A percentile compares a stretch with the other conserved stretches of the same genome.
Evolutionary conservation across 2,797 vertebrate species (phyloP).

Genomic region (Stomatorhinus walkeri): DNA sequence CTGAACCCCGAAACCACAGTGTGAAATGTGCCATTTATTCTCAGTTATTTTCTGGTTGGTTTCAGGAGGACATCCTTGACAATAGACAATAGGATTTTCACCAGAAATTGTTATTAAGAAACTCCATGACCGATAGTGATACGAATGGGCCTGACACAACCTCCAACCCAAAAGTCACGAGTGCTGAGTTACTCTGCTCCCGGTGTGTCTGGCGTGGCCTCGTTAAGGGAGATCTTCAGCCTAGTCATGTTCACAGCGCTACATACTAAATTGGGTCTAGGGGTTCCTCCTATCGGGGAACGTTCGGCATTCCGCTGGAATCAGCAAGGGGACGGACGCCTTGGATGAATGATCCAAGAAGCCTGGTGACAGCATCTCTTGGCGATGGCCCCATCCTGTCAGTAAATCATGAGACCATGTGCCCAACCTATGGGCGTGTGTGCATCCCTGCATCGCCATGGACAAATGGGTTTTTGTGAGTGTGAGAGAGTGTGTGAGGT

Average conservation of each 20-base stretch:
- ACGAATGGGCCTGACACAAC: background rate
- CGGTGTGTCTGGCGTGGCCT: background rate
- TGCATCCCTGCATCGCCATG: background rate
- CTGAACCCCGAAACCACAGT: background rate
- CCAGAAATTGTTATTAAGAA: background rate
- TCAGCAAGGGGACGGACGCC: background rate
- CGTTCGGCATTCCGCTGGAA: background rate
- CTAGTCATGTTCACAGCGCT: background rate
- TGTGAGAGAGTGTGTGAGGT: background rate
- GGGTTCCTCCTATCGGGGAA: background rate
- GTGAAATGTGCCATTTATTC: background rate
- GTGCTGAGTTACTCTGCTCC: background rate
- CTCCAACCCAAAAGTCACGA: background rate
- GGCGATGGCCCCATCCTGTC: background rate
- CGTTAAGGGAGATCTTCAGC: background rate
- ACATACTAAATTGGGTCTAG: background rate
- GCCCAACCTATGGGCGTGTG: background rate
- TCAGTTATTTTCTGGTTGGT: background rate
- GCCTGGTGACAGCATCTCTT: background rate
- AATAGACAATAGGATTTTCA: background rate
- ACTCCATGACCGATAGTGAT: background rate
- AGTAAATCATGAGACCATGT: background rate
- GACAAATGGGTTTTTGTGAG: background rate
- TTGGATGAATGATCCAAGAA: slow-evolving; percentile 1
- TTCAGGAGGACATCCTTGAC: background rate